These are phyloP conservation scores for Vimba vimba DNA, from an alignment of 2,113 vertebrate genomes.

Conservation along the genomic window DNA sequence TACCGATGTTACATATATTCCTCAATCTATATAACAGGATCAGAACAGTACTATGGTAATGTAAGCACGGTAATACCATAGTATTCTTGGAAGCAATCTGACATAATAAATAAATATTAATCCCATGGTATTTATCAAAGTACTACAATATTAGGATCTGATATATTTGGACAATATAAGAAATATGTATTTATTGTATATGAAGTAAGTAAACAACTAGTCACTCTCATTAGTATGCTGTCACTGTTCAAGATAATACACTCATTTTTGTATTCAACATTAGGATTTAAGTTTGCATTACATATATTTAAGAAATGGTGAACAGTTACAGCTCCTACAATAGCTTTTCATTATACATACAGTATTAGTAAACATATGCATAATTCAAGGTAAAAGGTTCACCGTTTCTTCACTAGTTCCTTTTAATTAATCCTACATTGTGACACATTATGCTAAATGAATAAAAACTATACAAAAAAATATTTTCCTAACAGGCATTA, in stretches of 20 bases:
- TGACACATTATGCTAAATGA: no score
- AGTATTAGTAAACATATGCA: background rate
- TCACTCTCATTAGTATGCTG: background rate
- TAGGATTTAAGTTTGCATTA: background rate
- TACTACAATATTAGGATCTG: background rate
- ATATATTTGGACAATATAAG: background rate
- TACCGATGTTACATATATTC: constrained; percentile 14
- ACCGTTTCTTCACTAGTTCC: no score
- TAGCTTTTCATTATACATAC: no score
- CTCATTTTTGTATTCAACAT: background rate
- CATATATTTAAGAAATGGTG: no score
- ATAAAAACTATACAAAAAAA: no score
- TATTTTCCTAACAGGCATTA: no score
- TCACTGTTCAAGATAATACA: background rate
- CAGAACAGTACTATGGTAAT: background rate
- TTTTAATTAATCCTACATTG: no score
- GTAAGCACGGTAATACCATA: background rate
- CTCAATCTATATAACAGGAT: constrained; percentile 2
- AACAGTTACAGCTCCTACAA: no score
- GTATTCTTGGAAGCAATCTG: background rate
- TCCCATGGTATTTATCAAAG: background rate
- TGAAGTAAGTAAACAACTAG: background rate
- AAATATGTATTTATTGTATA: background rate
- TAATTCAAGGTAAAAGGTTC: background rate
- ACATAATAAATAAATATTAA: background rate